Evolutionary conservation across 2,888 invertebrate genomes (phyloP).

Genomic region (Brachyptera putata): DNA sequence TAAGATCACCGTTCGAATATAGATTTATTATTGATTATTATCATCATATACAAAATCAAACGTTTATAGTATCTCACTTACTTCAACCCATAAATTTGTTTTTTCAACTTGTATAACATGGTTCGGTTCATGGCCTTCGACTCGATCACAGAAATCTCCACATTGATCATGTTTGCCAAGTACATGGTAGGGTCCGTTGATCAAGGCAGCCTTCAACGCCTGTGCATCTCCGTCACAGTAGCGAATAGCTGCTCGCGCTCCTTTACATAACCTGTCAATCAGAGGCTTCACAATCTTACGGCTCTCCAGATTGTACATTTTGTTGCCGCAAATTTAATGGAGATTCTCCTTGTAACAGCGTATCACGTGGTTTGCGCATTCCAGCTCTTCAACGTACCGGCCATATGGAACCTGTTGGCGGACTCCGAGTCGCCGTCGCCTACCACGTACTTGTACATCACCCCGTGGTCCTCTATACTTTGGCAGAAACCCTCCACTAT

Average conservation of each 20-base stretch:
- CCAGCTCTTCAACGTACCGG: slow-evolving; percentile 22
- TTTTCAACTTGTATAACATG: no score
- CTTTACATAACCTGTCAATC: background rate
- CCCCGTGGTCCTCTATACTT: slow-evolving; percentile 24
- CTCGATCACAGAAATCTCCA: slow-evolving; percentile 21
- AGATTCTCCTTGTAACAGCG: slow-evolving; percentile 17
- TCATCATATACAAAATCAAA: background rate
- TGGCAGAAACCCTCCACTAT: slow-evolving; percentile 26
- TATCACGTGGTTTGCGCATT: slow-evolving; percentile 29
- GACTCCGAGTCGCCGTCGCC: slow-evolving; percentile 26
- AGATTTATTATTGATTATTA: no score
- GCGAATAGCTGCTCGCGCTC: no score
- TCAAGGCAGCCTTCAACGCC: slow-evolving; percentile 21
- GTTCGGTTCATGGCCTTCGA: background rate
- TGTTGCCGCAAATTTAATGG: slow-evolving; percentile 14
- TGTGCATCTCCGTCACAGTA: background rate
- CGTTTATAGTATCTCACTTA: no score
- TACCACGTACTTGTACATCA: slow-evolving; percentile 26
- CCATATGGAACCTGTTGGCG: slow-evolving; percentile 23
- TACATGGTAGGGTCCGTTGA: slow-evolving; percentile 26
- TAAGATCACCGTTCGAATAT: background rate
- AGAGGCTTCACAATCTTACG: background rate
- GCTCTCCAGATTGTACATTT: background rate
- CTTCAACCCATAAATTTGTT: background rate
- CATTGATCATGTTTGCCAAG: slow-evolving; percentile 25